Evolutionary conservation across 2,113 vertebrate genomes (phyloP), one percentile per base, ranked within the genome.

Genomic region (Fregetta grallaria): DNA sequence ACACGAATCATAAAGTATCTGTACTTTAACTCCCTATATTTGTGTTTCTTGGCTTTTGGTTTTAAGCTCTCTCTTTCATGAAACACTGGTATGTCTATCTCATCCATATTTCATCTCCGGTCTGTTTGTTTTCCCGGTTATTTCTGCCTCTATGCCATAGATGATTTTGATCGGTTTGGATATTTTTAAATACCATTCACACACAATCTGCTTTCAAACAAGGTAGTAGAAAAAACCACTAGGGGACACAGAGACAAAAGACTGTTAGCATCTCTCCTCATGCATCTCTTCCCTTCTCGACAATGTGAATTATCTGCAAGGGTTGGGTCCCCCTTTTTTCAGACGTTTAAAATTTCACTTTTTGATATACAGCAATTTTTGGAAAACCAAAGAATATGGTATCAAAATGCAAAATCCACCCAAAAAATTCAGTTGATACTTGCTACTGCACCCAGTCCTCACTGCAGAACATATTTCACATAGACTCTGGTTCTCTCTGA

Each of bases 131-230:
- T 94, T 96, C 85, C 66, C 0, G 30, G 58, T 47, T 94, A 95
- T 84, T 94, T 96, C 94, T 96, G 86, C 83, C 68, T 86, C 71
- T 81, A 13, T 75, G 90, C 92, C 87, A 95, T 84, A 58, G 79
- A 97, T 91, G 92, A 92, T 90, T 97, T 78, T 84, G 90, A 96
- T 97, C 80, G 10, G 93, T 97, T 97, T 93, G 95, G 73, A 82
- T 85, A 83, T 79, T 84, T 92, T 96, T 92, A 96, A 90, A 96
- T 80, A 96, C 10, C 74, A 74, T 88, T 86, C 90, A 82, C 53
- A 83, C 81, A 97, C 96, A 97, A 94, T 92, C 83, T 91, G 86
- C 82, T 94, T 96, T 94, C 95, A 85, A 92, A 81, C 22, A 23
- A 93, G 78, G 95, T 47, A 94, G 44, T 27, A 90, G 73, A 86